Conservation (phyloP, 2,888 invertebrate species). For the Fissipunctia ypsillon region DNA sequence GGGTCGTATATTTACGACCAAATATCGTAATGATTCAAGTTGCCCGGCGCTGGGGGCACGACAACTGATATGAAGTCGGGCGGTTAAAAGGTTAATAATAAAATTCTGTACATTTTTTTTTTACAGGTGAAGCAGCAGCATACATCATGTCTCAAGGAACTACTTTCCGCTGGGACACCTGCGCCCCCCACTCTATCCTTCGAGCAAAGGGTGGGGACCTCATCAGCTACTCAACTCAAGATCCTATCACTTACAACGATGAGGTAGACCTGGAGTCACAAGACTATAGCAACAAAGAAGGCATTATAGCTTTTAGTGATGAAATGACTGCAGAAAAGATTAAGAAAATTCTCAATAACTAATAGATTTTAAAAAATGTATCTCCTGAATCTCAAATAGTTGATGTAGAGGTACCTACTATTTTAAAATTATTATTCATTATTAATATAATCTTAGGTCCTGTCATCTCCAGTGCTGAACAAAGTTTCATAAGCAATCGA, state of each 20-base stretch:
- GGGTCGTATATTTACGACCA: no score
- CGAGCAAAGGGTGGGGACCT: slow-evolving; percentile 95
- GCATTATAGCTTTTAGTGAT: slow-evolving; percentile 81
- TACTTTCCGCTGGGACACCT: slow-evolving; percentile 98
- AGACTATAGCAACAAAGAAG: slow-evolving; percentile 81
- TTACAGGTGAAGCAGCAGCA: slow-evolving; percentile 86
- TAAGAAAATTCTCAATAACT: slow-evolving; percentile 65
- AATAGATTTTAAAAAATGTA: not conserved
- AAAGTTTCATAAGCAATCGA: slow-evolving; percentile 22
- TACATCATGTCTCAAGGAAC: slow-evolving; percentile 95
- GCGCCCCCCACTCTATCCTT: slow-evolving; percentile 96
- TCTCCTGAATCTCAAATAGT: slow-evolving; percentile 31
- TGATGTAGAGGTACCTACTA: slow-evolving; percentile 32
- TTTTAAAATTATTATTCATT: slow-evolving; percentile 24
- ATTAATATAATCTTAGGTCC: slow-evolving; percentile 24
- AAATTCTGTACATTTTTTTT: not conserved
- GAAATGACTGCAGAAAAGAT: slow-evolving; percentile 73
- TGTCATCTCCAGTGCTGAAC: slow-evolving; percentile 3
- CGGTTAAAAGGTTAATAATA: no score
- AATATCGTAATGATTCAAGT: no score
- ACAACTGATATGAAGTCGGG: no score
- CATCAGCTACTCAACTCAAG: slow-evolving; percentile 71
- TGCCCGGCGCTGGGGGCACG: no score
- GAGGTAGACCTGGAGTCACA: slow-evolving; percentile 75
- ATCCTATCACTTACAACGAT: slow-evolving; percentile 82